Evolutionary conservation across 2,888 invertebrate species (phyloP), one percentile per base, ranked within the genome.

Genomic region (Idaea dimidiata): DNA sequence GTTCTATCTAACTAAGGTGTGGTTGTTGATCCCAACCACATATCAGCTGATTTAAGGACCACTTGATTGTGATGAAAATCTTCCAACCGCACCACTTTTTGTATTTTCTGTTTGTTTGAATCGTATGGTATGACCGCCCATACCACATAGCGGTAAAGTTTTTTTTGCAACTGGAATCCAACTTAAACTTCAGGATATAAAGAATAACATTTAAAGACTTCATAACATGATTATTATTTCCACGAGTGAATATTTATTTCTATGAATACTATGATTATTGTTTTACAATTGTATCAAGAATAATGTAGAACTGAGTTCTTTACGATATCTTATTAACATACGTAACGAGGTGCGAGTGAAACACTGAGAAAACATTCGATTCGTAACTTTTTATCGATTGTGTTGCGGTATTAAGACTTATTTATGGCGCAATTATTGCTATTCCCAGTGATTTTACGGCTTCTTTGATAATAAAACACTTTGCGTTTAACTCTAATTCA

Each of bases 251-350:
- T 33, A 68, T 72, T 80, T 82, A 76, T 72, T 73, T 73, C 68
- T 68, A 62, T 67, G 77, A 82, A 80, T 78, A 80, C 57, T 70
- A 64, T 65, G 14, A 43, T 43, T 43, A 43, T 43, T 43, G 43
- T 43, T 43, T 8, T 14, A 14, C 8, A 43, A 43, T 43, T 43
- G 5, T 43, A 43, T 24, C 5, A 24, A 24, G 14, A 43, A 43
- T 43, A 8, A 14, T 43, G 43, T 43, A 43, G 43, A 43, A 43
- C 43, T 68, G 70, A 75, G 70, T 79, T 76, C 73, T 80, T 82
- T 83, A 81, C 80, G 72, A 74, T 69, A 79, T 78, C 74, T 76
- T 73, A 81, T 86, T 83, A 76, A 77, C 78, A 79, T 81, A 79
- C 70, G 70, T 79, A 82, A 79, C 77, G 73, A 81, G 72, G 69